A percentile compares a stretch with the other conserved stretches of the same genome.
phyloP scores from a whole-genome alignment of 2,113 vertebrate species.

The human (Homo sapiens) region GRCh38 chr1:58105001-58105500 shows the following conservation, averaged over 20 bases:
- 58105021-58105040: conserved; percentile 67
- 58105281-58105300: conserved; percentile 24
- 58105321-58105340: neutral
- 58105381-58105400: neutral
- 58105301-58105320: neutral
- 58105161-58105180: neutral
- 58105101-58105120: conserved; percentile 59
- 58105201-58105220: neutral
- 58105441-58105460: neutral
- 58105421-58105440: neutral
- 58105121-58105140: conserved; percentile 17
- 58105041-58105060: conserved; percentile 67
- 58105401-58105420: accelerated
- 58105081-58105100: conserved; percentile 56
- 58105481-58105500: neutral
- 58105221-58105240: conserved; percentile 36
- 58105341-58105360: neutral
- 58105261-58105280: conserved; percentile 58
- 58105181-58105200: conserved; percentile 3
- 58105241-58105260: conserved; percentile 14
- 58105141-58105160: conserved; percentile 10
- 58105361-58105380: neutral
- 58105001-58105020: conserved; percentile 70
- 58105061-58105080: conserved; percentile 78
- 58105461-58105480: neutral